phyloP scores from a whole-genome alignment of 2,888 invertebrate genomes.

The Ophraella communa region DNA sequence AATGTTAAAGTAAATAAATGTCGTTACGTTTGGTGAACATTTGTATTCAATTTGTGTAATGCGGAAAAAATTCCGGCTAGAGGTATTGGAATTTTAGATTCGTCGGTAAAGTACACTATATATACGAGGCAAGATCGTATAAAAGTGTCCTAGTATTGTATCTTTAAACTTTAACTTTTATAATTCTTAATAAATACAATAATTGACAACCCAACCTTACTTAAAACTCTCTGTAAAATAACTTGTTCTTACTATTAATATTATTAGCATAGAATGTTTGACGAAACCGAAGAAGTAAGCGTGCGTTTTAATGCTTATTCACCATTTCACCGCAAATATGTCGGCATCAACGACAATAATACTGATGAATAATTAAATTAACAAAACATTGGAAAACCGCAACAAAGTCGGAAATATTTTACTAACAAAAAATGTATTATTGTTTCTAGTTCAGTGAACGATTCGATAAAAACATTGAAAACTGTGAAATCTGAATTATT shows the following conservation, averaged over 20 bases:
- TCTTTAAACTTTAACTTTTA: no score
- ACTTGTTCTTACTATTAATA: no score
- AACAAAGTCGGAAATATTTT: slow-evolving; percentile 18
- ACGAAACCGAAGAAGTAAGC: no score
- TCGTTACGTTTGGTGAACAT: background rate
- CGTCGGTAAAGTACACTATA: no score
- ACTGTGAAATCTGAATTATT: slow-evolving; percentile 26
- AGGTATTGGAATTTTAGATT: no score
- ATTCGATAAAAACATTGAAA: slow-evolving; percentile 19
- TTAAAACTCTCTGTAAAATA: no score
- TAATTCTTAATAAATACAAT: no score
- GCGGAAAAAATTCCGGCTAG: background rate
- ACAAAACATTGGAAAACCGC: slow-evolving; percentile 16
- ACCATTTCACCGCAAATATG: slow-evolving; percentile 10
- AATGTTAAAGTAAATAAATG: background rate
- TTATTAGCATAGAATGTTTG: no score
- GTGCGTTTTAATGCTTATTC: slow-evolving; percentile 12
- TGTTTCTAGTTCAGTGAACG: slow-evolving; percentile 19
- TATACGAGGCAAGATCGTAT: no score
- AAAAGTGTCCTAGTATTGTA: no score
- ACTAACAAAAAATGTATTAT: slow-evolving; percentile 21
- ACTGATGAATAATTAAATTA: slow-evolving; percentile 17
- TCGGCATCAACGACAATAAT: slow-evolving; percentile 2
- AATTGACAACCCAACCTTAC: no score
- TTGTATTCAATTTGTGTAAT: background rate